Base-by-base conservation (phyloP, 1,140 invertebrate genomes). In the Monomorium pharaonis region DNA sequence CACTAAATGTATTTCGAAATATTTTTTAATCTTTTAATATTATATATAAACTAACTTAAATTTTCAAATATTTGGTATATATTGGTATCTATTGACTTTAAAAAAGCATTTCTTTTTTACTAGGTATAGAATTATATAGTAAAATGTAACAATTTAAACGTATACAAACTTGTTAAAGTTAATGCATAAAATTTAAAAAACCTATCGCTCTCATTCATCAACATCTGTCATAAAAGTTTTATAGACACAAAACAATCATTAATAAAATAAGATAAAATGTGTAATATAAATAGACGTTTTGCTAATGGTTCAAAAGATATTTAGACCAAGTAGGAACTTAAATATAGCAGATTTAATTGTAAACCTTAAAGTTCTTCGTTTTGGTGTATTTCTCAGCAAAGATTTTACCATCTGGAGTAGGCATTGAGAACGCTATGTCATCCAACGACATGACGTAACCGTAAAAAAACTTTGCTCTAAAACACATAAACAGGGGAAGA, bases 351-450 rank as follows among this genome's bases (percentile, higher is more conserved):
- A 80, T 16, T 92, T 90, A 94, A 84, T 76, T 92, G 63, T 98
- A 98, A 5, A 98, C 97, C 86, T 97, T 96, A 92, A 98, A 98
- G 92, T 97, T 96, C 21, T 95, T 91, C 5, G 96, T 97, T 87
- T 96, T 96, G 18, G 96, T 97, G 91, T 98, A 98, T 58, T 96
- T 96, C n/a, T 96, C 95, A 7, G 97, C 98, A 92, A 98, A 97
- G 6, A 94, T 93, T 91, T 97, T 97, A 0, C 98, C 98, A 83
- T 96, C 95, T 54, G 96, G 95, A 4, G 98, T 98, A 44, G 98
- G 98, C 21, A 97, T 96, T 49, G 98, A 98, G 91, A 98, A 98
- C 4, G 98, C 98, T n/a, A 98, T 95, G 24, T 97, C 96, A 5
- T 96, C 93, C 51, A 95, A 86, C 0, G 94, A 88, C 54, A 98